Percentiles rank a stretch among this genome's conserved stretches.
phyloP scores from a whole-genome alignment of 2,888 invertebrate genomes.

The Cerastis leucographa region DNA sequence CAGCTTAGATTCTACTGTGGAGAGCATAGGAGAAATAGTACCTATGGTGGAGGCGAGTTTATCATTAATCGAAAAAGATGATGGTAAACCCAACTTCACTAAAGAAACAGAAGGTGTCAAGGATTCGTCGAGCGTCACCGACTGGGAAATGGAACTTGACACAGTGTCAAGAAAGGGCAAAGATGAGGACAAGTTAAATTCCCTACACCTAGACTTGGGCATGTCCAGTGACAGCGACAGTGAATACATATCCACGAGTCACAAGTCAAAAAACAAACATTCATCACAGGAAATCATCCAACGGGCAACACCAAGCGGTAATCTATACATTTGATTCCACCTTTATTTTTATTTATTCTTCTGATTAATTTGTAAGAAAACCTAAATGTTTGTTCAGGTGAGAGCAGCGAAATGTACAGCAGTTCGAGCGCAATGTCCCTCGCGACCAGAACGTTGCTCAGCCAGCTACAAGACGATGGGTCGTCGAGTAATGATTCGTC shows the following conservation, averaged over 20 bases:
- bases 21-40: constrained; percentile 83
- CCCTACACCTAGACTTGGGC: constrained; percentile 86
- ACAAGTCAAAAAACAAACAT: constrained; percentile 80
- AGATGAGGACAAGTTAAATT: constrained; percentile 86
- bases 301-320: constrained; percentile 83
- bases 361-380: constrained; percentile 71
- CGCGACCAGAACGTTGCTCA: constrained; percentile 87
- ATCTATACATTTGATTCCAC: constrained; percentile 68
- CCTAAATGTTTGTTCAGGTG: constrained; percentile 82
- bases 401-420: constrained; percentile 84
- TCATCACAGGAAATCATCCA: constrained; percentile 79
- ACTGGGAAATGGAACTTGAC: constrained; percentile 92
- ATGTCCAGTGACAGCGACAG: constrained; percentile 89
- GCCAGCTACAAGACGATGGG: constrained; percentile 89
- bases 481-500: constrained; percentile 89
- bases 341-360: constrained; percentile 68
- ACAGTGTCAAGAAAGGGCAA: constrained; percentile 87
- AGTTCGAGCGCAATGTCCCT: constrained; percentile 83
- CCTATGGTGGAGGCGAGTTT: constrained; percentile 78
- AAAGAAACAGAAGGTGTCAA: constrained; percentile 81
- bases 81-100: constrained; percentile 75
- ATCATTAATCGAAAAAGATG: constrained; percentile 77
- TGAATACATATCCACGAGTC: constrained; percentile 83
- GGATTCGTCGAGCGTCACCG: constrained; percentile 86
- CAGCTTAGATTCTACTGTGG: constrained; percentile 85